Percentiles rank a stretch among this genome's conserved stretches.
Evolutionary conservation across 2,888 invertebrate genomes (phyloP).

Genomic region (Romanomermis culicivorax): DNA sequence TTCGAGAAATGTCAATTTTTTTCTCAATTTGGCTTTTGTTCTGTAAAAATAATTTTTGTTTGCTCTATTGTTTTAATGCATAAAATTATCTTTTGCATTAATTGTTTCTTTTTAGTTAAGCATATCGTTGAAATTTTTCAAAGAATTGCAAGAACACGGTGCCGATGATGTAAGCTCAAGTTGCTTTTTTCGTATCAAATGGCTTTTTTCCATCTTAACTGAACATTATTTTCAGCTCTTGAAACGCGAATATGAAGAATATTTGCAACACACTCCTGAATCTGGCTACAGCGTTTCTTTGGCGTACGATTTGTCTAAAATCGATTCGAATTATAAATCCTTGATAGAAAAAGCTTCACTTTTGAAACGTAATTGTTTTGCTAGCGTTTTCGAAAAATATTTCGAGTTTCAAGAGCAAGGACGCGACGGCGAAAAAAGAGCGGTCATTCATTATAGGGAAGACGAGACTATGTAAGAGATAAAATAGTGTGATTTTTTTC

Average conservation of each 20-base stretch:
- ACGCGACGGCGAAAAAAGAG: constrained; percentile 67
- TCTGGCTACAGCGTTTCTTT: constrained; percentile 85
- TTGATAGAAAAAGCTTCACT: constrained; percentile 75
- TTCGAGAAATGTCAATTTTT: too few species aligned
- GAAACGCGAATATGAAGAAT: constrained; percentile 67
- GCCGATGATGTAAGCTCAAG: constrained; percentile 58
- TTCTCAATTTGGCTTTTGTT: too few species aligned
- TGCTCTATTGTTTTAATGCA: too few species aligned
- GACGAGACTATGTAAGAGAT: constrained; percentile 77
- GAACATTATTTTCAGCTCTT: constrained; percentile 40
- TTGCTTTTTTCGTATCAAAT: too few species aligned
- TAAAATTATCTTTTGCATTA: too few species aligned
- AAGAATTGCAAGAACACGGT: constrained; percentile 90
- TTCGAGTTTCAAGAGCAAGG: constrained; percentile 90
- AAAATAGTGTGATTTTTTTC: neutral
- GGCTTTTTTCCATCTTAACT: too few species aligned
- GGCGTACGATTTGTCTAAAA: constrained; percentile 68
- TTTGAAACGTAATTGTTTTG: constrained; percentile 92
- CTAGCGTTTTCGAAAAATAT: constrained; percentile 97
- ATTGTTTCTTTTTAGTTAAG: constrained; percentile 50
- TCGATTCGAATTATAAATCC: constrained; percentile 53
- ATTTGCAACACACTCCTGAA: constrained; percentile 54
- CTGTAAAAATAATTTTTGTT: too few species aligned
- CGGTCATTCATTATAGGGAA: constrained; percentile 91
- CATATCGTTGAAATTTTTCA: constrained; percentile 82